Conservation (phyloP, 2,113 vertebrate species). For the Nyctibius bracteatus region DNA sequence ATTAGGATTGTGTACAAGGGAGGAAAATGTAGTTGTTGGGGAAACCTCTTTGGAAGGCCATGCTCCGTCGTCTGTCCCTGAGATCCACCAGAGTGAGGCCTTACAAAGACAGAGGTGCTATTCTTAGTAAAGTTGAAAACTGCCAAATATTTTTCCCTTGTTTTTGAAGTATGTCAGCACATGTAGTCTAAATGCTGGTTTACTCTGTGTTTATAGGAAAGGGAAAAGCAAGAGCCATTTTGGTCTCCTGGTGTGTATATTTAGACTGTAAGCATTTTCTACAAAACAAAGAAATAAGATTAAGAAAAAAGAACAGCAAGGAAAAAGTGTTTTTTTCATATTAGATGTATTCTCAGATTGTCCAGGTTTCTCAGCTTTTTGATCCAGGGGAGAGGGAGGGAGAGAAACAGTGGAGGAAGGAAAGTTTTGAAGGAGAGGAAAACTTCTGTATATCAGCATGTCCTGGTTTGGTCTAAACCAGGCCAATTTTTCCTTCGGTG, state of each 20-base stretch:
- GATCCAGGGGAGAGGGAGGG: neutral
- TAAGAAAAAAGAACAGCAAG: neutral
- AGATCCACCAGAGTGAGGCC: neutral
- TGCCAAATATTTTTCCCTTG: neutral
- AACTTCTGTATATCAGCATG: neutral
- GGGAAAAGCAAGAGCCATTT: neutral
- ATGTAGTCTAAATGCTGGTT: neutral
- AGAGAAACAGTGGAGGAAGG: neutral
- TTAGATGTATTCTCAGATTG: neutral
- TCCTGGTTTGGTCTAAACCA: no score
- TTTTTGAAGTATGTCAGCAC: neutral
- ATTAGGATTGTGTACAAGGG: neutral
- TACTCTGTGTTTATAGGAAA: neutral
- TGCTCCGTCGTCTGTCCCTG: fast-evolving
- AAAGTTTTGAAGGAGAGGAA: neutral
- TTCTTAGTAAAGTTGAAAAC: neutral
- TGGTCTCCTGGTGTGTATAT: neutral
- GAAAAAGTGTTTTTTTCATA: neutral
- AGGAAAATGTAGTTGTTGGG: neutral
- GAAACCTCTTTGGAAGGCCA: neutral
- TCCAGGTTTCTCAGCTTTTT: neutral
- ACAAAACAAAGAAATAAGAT: neutral
- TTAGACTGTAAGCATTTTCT: neutral
- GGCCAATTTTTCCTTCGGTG: no score
- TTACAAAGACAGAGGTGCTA: neutral